phyloP scores from a whole-genome alignment of 2,888 invertebrate species.

The Stenotaenia linearis region DNA sequence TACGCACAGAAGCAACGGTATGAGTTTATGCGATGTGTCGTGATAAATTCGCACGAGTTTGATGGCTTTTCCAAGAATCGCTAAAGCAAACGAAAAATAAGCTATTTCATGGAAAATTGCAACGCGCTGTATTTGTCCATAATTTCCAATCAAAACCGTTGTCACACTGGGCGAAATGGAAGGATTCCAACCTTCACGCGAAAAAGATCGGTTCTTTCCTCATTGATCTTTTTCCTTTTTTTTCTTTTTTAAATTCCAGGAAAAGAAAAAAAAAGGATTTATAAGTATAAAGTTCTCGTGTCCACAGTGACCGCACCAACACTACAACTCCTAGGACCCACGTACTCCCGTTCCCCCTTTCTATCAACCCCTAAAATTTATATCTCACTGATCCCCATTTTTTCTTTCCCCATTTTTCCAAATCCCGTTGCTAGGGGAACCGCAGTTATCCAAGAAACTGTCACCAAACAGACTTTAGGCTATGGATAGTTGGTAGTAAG shows the following conservation, averaged over 20 bases:
- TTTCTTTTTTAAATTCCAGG: background rate
- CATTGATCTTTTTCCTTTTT: background rate
- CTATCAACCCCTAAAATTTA: background rate
- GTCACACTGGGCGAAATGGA: background rate
- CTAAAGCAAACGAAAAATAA: background rate
- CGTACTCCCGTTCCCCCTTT: background rate
- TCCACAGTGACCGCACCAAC: background rate
- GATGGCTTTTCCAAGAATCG: background rate
- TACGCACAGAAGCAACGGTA: background rate
- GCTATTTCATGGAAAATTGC: background rate
- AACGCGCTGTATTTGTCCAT: background rate
- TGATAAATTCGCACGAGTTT: background rate
- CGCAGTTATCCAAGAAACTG: constrained; percentile 1
- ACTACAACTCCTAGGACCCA: background rate
- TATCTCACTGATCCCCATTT: background rate
- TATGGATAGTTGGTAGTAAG: constrained; percentile 17
- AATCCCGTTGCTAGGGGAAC: constrained; percentile 12
- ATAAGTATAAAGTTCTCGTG: background rate
- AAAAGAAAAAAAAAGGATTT: background rate
- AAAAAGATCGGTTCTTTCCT: background rate
- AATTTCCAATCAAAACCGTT: constrained; percentile 7
- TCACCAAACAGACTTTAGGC: constrained; percentile 10
- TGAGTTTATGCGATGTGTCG: background rate
- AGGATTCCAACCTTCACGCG: background rate
- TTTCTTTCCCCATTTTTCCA: background rate